Conservation (phyloP, 2,113 vertebrate species). For the Ceyx melanurus region DNA sequence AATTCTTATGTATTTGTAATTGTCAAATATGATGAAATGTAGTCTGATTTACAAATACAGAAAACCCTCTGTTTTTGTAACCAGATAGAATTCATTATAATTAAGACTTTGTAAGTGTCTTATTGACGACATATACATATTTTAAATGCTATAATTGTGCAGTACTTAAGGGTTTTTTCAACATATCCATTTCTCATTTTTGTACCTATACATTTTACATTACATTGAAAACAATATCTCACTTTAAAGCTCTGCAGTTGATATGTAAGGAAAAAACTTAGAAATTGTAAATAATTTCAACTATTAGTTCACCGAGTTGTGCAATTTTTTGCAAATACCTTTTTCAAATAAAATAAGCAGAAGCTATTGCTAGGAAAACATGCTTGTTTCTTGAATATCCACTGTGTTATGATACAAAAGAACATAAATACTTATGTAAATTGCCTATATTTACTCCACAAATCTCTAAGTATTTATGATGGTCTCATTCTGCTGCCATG, state of each 20-base stretch:
- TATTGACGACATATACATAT: not conserved
- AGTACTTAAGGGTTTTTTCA: not conserved
- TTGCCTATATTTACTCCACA: not conserved
- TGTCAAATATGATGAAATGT: not conserved
- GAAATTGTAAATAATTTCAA: not conserved
- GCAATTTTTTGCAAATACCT: not conserved
- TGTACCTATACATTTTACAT: not conserved
- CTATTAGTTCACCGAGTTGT: not conserved
- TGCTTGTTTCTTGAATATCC: not conserved
- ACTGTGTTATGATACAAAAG: not conserved
- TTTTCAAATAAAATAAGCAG: not conserved
- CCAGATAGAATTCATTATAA: not conserved
- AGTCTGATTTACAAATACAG: not conserved
- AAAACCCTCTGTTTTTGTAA: not conserved
- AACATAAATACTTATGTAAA: not conserved
- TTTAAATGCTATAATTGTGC: not conserved
- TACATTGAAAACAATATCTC: not conserved
- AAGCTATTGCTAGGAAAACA: not conserved
- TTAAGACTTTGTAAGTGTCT: not conserved
- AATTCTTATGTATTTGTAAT: not conserved
- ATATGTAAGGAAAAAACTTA: not conserved
- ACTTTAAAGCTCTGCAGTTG: not conserved
- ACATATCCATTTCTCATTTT: not conserved
- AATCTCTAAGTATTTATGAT: not conserved
- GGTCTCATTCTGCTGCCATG: not conserved